Evolutionary conservation across 64 coral and sea anemone genomes (phyloP).

Genomic region (Porites australiensis): DNA sequence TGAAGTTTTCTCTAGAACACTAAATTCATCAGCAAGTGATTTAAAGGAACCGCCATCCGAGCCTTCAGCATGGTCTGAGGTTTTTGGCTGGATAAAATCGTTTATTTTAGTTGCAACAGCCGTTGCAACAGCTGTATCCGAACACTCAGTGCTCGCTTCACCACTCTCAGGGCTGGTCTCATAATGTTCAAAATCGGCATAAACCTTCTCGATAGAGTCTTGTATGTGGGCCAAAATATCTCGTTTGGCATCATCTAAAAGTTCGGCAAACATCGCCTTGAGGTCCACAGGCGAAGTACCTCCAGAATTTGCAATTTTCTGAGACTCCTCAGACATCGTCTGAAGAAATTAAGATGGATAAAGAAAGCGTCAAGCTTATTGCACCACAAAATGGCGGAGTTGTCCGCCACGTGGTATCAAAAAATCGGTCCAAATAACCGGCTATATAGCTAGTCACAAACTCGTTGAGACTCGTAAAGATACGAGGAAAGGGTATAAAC

Average conservation of each 20-base stretch:
- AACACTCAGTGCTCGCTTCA: conserved; percentile 2
- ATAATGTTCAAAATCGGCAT: neutral
- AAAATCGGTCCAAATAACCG: neutral
- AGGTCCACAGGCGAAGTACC: neutral
- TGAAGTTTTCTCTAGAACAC: conserved; percentile 26
- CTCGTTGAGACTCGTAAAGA: neutral
- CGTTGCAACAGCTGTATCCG: neutral
- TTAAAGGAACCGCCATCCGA: conserved; percentile 4
- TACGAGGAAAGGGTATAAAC: too few relatives aligned
- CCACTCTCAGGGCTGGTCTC: neutral
- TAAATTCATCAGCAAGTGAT: conserved; percentile 31
- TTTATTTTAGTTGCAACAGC: conserved; percentile 28
- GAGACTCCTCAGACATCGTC: neutral
- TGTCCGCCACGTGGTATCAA: neutral
- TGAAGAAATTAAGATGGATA: neutral
- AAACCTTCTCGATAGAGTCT: neutral
- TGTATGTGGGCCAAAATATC: neutral
- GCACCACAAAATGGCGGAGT: neutral
- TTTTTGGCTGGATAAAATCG: neutral
- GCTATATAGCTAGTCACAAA: neutral
- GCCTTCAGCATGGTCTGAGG: neutral
- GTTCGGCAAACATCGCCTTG: neutral
- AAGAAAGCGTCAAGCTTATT: neutral
- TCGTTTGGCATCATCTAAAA: neutral
- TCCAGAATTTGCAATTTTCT: neutral